Evolutionary conservation across 2,888 invertebrate species (phyloP), one percentile per base, ranked within the genome.

Genomic region (Drosophila macrospina): DNA sequence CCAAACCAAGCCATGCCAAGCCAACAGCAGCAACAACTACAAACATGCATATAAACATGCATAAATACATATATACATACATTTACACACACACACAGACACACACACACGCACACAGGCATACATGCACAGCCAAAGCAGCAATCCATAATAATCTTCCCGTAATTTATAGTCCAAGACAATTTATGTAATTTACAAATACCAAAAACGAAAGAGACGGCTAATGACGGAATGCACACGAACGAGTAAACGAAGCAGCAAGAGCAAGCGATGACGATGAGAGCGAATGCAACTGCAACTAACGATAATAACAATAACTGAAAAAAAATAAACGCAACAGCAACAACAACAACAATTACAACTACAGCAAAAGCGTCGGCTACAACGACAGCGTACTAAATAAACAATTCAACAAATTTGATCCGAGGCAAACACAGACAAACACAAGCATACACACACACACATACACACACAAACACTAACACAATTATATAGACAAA

Each of bases 361-460:
- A 20, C 3, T 20, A 56, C 54, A 68, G 56, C 63, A 65, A 80
- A 69, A 67, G 60, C 68, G 63, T n/a, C 64, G 64, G 59, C 83
- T 8, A 48, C 28, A 61, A 44, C 80, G 66, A 65, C 77, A 69
- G 68, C 86, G 83, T 74, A 83, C 83, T 88, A 89, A 89, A 87
- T 86, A 89, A 87, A 87, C 88, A 88, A 88, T 88, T 86, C 86
- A 84, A 89, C 84, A 88, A 89, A 89, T 88, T 86, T 86, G 88
- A 86, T 89, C 88, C 82, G 78, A 89, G 76, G 81, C 80, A 72
- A 80, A 72, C 84, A 71, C 74, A 79, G 45, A 70, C 60, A 75
- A 20, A 61, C 55, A 65, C 51, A 66, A 8, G 62, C 30, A 69
- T 4, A 13, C 24, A 64, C 37, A 39, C 1, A 39, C 11, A 39